Evolutionary conservation across 2,797 vertebrate genomes (phyloP), one percentile per base, ranked within the genome.

Genomic region (Sebastes cheni): DNA sequence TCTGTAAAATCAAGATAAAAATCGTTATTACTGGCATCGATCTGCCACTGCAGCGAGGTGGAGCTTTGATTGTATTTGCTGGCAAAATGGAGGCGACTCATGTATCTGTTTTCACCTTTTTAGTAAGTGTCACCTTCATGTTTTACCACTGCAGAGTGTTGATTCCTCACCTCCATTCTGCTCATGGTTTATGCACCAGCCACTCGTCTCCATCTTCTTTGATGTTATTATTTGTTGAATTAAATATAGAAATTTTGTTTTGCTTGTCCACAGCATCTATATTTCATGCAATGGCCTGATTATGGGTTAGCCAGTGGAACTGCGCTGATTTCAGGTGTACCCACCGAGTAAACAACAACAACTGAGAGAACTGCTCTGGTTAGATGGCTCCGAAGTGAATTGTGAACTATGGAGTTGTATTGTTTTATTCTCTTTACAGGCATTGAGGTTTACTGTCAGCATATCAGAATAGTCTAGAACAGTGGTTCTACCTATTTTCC

Each of bases 191-290:
- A 94, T 95, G 94, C 89, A 94, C 62, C 75, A 84, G 54, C 39
- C 14, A 23, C 80, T 84, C 78, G 77, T 82, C 89, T 70, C 71
- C 70, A 68, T 85, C 82, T 67, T 88, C 86, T 92, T 90, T 92
- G 87, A 93, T 91, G 87, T 92, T 91, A 88, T 92, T 91, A 91
- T 94, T 89, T 93, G 86, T 89, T 92, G 75, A 93, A 94, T 93
- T 91, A 91, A 95, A 93, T 89, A 92, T 92, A 76, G 77, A 83
- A 88, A 88, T 89, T 90, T 75, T 74, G 81, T 84, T 91, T 82
- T 86, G 79, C 83, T 81, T 88, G 80, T 93, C 80, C 86, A 83
- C 46, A 73, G 67, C 82, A 88, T 92, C 67, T 89, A 92, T 94
- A 86, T 94, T 93, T 94, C 77, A 95, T 90, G 71, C 72, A 36